Percentiles rank a stretch among this genome's conserved stretches.
Conservation (phyloP, 1,140 invertebrate genomes). For the Atta cephalotes region DNA sequence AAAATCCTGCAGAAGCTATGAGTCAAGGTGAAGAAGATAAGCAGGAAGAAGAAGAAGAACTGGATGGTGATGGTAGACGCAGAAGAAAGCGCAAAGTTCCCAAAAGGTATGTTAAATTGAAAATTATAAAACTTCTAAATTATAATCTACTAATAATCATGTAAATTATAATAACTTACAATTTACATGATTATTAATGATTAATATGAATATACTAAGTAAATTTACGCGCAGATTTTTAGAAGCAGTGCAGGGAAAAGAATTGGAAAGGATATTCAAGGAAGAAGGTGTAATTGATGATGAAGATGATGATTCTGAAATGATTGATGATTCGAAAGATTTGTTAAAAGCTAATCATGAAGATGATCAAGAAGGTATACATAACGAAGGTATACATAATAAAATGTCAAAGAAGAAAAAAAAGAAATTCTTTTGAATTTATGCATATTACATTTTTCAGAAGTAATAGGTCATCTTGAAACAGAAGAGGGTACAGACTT, state of each 20-base stretch:
- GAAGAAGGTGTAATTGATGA: constrained; percentile 91
- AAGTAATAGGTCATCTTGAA: constrained; percentile 90
- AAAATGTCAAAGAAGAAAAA: not conserved
- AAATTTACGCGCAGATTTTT: constrained; percentile 86
- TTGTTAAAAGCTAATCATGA: constrained; percentile 72
- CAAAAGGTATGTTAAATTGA: constrained; percentile 81
- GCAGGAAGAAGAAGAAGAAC: constrained; percentile 83
- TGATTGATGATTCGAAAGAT: constrained; percentile 73
- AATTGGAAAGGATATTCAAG: constrained; percentile 90
- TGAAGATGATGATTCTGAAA: constrained; percentile 83
- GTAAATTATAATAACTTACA: not conserved
- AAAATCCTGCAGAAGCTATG: constrained; percentile 76
- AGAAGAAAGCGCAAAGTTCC: constrained; percentile 88
- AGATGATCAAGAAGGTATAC: constrained; percentile 81
- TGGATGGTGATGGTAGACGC: constrained; percentile 88
- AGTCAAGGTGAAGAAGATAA: constrained; percentile 84
- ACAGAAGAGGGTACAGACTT: constrained; percentile 87
- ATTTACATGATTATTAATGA: constrained; percentile 32
- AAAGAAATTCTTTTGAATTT: not conserved
- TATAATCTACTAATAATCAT: not conserved
- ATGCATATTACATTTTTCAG: constrained; percentile 72
- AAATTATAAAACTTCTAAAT: not conserved
- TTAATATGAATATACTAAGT: constrained; percentile 12
- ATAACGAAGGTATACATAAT: not conserved
- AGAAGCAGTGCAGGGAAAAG: constrained; percentile 91